Evolutionary conservation across 2,888 invertebrate genomes (phyloP), one percentile per base, ranked within the genome.

Genomic region (Parochlus steinenii): DNA sequence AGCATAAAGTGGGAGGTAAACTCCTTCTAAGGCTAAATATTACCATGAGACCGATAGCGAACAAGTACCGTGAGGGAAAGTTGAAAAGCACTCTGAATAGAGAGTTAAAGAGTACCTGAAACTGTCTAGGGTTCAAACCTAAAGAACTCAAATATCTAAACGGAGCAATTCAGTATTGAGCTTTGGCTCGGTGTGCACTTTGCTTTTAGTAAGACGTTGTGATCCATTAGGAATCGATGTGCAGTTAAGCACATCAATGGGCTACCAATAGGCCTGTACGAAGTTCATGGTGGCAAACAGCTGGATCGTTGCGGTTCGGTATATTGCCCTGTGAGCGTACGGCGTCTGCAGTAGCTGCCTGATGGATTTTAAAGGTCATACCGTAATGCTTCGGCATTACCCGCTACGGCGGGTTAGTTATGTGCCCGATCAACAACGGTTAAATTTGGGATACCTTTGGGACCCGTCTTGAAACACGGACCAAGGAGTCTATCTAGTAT

Each of bases 401-500:
- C 22, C n/a, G 26, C 5, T 25, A 11, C 26, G 6, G 6, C 5
- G 6, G n/a, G 5, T 6, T 25, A 11, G 5, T 11, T 7, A 25
- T 25, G 26, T 5, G 5, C n/a, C 22, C 34, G 45, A 56, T 49
- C 48, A 42, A 48, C 49, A 57, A 54, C 57, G 56, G 48, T 54
- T 53, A 49, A 48, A 56, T 51, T 56, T 59, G 51, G 55, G 57
- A 54, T 53, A 54, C 56, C 62, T 57, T 58, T 63, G 62, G 67
- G 71, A 69, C 71, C 73, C 72, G 72, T 73, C 73, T 74, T 73
- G 74, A 73, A 74, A 74, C 71, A 74, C 71, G 70, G 71, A 72
- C 72, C 70, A 71, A 71, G 71, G 69, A 73, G 71, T 71, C 65
- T 67, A 71, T 63, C 70, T 67, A 68, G 66, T 70, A 62, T 65